These are phyloP conservation scores for Cenopis cana DNA, from an alignment of 2,888 invertebrate species.

Conservation along the genomic window DNA sequence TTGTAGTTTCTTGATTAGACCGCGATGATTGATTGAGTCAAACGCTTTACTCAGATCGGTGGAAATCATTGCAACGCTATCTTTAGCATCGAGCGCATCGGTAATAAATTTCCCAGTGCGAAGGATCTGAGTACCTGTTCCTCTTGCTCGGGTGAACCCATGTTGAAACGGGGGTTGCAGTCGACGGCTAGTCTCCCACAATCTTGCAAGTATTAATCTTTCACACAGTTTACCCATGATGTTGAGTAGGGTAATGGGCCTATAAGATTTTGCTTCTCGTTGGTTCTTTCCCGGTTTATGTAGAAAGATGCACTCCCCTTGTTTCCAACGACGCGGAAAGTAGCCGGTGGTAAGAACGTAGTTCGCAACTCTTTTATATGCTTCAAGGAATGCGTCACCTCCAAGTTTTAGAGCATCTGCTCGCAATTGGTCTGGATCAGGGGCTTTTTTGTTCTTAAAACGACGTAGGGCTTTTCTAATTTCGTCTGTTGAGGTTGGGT, in stretches of 20 bases:
- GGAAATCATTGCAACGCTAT: conserved; percentile 19
- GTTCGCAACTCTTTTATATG: conserved; percentile 3
- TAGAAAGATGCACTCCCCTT: background rate
- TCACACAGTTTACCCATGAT: conserved; percentile 22
- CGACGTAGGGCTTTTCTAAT: background rate
- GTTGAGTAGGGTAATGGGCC: conserved; percentile 17
- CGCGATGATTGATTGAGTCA: conserved; percentile 22
- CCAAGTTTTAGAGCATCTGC: conserved; percentile 6
- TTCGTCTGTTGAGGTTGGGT: conserved; percentile 3
- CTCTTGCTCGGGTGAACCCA: conserved; percentile 16
- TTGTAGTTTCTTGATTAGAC: conserved; percentile 23
- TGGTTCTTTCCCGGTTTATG: conserved; percentile 11
- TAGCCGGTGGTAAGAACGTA: conserved; percentile 6
- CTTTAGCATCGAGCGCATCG: conserved; percentile 15
- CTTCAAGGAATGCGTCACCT: conserved; percentile 5
- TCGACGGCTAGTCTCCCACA: background rate
- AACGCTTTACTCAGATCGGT: conserved; percentile 15
- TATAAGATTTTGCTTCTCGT: background rate
- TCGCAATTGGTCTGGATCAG: conserved; percentile 1
- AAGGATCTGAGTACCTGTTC: conserved; percentile 16
- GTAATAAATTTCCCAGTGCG: conserved; percentile 13
- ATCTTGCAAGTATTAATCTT: conserved; percentile 13
- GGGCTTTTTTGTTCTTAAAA: conserved; percentile 8
- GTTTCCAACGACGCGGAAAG: conserved; percentile 9
- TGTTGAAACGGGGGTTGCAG: conserved; percentile 30